A percentile compares a stretch with the other conserved stretches of the same genome.
phyloP scores from a whole-genome alignment of 23 tunicate genomes.

The Clavelina lepadiformis region DNA sequence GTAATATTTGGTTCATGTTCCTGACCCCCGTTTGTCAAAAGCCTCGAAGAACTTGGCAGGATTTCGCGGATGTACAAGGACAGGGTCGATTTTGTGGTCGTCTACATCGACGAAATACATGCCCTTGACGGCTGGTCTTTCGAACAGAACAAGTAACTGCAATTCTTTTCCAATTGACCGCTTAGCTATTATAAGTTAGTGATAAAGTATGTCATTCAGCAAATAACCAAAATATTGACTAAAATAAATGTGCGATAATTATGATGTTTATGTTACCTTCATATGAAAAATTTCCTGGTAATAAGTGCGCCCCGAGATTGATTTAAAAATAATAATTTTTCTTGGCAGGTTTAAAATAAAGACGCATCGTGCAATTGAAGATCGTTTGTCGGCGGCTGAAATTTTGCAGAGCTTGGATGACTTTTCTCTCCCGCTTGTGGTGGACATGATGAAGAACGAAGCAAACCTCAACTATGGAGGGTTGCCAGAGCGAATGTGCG shows the following conservation, averaged over 20 bases:
- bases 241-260: too few species aligned
- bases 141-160: constrained; percentile 43
- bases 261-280: too few species aligned
- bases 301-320: too few species aligned
- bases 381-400: constrained; percentile 32
- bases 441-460: constrained; percentile 40
- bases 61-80: constrained; percentile 10
- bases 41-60: constrained; percentile 1
- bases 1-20: constrained; percentile 42
- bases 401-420: constrained; percentile 10
- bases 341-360: constrained; percentile 31
- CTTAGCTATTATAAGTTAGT: too few species aligned
- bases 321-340: too few species aligned
- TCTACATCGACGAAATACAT: constrained; percentile 61
- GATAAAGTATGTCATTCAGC: too few species aligned
- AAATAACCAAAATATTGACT: too few species aligned
- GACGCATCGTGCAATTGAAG: constrained; percentile 24
- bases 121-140: constrained; percentile 44
- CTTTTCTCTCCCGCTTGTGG: constrained; percentile 8
- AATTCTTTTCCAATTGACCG: too few species aligned
- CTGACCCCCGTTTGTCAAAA: constrained; percentile 46
- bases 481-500: constrained; percentile 49
- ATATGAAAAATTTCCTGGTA: too few species aligned
- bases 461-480: constrained; percentile 43
- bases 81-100: constrained; percentile 22